Evolutionary conservation across 2,888 invertebrate genomes (phyloP).

Genomic region (Nomada goodeniana): DNA sequence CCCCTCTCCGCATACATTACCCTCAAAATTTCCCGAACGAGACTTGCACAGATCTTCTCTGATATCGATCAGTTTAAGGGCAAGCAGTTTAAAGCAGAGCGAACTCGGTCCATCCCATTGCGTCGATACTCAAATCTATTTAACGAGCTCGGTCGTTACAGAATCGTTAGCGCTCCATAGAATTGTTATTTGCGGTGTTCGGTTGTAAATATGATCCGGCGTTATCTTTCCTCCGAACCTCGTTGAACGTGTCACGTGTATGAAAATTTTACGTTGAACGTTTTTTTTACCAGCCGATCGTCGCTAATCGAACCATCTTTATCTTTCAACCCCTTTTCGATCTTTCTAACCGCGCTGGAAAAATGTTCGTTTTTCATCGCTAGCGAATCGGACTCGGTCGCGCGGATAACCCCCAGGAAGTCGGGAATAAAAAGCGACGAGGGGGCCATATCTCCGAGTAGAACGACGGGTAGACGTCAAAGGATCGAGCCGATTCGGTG

Average conservation of each 20-base stretch:
- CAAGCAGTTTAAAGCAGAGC: no score
- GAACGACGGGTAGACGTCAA: constrained; percentile 56
- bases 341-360: background rate
- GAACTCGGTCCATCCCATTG: no score
- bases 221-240: constrained; percentile 50
- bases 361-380: background rate
- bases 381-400: constrained; percentile 3
- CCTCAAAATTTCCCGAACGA: background rate
- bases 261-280: background rate
- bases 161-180: constrained; percentile 35
- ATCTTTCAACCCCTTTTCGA: background rate
- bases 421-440: background rate
- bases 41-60: no score
- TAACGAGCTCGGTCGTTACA: constrained; percentile 42
- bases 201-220: constrained; percentile 40
- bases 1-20: no score
- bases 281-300: constrained; percentile 21
- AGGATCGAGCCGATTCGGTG: constrained; percentile 61
- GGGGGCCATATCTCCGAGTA: background rate
- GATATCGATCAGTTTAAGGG: no score
- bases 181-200: constrained; percentile 19
- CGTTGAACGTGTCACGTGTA: background rate
- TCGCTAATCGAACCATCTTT: background rate
- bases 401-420: background rate
- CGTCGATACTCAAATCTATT: constrained; percentile 40